A percentile compares a stretch with the other conserved stretches of the same genome.
Conservation (phyloP, 2,113 vertebrate species). For the Xenopus tropicalis region DNA sequence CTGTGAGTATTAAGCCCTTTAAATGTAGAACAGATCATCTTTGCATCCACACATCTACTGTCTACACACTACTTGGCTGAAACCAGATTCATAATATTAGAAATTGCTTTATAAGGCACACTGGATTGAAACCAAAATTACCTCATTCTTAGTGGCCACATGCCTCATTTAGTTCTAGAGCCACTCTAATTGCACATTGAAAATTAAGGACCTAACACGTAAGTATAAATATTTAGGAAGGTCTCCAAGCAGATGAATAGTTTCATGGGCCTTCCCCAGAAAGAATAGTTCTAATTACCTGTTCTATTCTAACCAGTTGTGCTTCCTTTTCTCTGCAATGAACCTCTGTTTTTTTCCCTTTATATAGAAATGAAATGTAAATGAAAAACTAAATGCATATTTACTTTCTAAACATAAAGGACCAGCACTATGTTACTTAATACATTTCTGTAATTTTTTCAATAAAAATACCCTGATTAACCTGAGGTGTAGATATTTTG, state of each 20-base stretch:
- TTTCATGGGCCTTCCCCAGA: not conserved
- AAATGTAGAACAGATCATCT: too few relatives aligned
- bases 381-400: constrained; percentile 7
- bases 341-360: not conserved
- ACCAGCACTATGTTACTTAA: constrained; percentile 22
- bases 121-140: constrained; percentile 3
- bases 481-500: too few relatives aligned
- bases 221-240: not conserved
- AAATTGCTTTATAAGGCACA: not conserved
- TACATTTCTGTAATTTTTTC: constrained; percentile 31
- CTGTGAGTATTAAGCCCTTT: too few relatives aligned
- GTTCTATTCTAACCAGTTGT: not conserved
- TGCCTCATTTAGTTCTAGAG: not conserved
- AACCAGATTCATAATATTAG: not conserved
- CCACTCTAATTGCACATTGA: not conserved
- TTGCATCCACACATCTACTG: too few relatives aligned
- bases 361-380: constrained; percentile 6
- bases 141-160: constrained; percentile 5
- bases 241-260: not conserved
- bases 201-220: not conserved
- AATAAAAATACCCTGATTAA: constrained; percentile 12
- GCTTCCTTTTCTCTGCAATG: not conserved
- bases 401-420: constrained; percentile 1
- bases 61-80: not conserved
- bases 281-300: not conserved